Evolutionary conservation across 1,140 invertebrate genomes (phyloP), one percentile per base, ranked within the genome.

Genomic region (Drosophila lacteicornis): DNA sequence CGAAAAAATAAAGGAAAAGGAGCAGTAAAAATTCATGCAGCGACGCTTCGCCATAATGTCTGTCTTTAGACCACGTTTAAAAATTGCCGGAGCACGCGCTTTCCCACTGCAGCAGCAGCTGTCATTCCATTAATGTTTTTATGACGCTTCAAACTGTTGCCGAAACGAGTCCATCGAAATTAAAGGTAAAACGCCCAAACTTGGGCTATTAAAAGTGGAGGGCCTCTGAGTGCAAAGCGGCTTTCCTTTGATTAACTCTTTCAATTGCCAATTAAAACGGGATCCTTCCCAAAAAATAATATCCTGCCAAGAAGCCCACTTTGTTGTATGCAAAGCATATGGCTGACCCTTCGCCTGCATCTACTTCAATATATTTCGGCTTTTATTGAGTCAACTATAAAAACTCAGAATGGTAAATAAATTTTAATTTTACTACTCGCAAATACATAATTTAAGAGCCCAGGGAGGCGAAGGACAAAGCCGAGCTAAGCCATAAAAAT

Each of bases 401-500:
- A 73, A 75, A 61, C 55, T 68, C 36, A 33, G 46, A 73, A 69
- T 66, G 60, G 67, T 49, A 85, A 69, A 88, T 88, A 90, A 88
- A 88, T 88, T 88, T 81, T 88, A 88, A 88, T 88, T 90, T 84
- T 67, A 86, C 50, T 77, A 59, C 75, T 77, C 58, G 69, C 51
- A 75, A 66, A 71, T 83, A 70, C 78, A 90, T 88, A 75, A 90
- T 88, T 84, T 80, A 88, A 70, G 70, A 58, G 55, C 49, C 47
- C 47, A 53, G 36, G 67, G 38, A 36, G 15, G 46, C 59, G 55
- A 66, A 55, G 69, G 80, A 78, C 70, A 77, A 80, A 80, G 84
- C 79, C 84, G 62, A 75, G 62, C 58, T 70, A 65, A 83, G 85
- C 84, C 84, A 88, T 88, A 88, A 88, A 88, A 88, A 84, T 84